Percentiles rank a stretch among this genome's conserved stretches.
Evolutionary conservation across 2,113 vertebrate species (phyloP).

Genomic region (Phoxinus phoxinus): DNA sequence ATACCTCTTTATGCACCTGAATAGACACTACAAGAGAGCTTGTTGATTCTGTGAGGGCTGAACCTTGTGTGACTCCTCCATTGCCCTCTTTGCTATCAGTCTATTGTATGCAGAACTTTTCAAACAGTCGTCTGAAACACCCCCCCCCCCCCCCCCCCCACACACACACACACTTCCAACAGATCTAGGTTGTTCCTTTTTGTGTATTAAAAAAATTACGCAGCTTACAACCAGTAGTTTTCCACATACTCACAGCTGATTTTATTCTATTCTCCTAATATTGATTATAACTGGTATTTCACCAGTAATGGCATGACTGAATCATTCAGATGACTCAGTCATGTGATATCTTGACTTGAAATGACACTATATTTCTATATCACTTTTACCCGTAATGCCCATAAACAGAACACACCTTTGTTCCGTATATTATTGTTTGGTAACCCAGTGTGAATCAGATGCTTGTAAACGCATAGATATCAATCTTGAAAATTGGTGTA

Average conservation of each 20-base stretch:
- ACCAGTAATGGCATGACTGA: background rate
- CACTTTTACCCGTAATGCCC: background rate
- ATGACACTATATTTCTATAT: background rate
- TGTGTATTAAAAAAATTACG: background rate
- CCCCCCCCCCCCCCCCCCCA: no score
- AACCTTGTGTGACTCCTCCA: slow-evolving; percentile 14
- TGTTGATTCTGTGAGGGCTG: slow-evolving; percentile 22
- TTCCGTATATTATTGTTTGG: background rate
- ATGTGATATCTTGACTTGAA: background rate
- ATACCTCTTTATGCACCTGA: slow-evolving; percentile 35
- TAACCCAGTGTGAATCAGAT: background rate
- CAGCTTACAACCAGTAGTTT: background rate
- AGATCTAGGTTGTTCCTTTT: slow-evolving; percentile 7
- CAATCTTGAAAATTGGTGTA: background rate
- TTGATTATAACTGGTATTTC: background rate
- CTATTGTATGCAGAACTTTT: slow-evolving; percentile 32
- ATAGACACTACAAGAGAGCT: slow-evolving; percentile 40
- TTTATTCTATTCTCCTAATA: background rate
- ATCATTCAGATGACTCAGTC: background rate
- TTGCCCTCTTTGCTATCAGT: slow-evolving; percentile 2
- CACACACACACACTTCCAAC: no score
- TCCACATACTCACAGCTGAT: background rate
- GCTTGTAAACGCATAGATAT: background rate
- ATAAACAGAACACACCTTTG: background rate
- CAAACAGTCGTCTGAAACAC: slow-evolving; percentile 21